Conservation (phyloP, 2,113 vertebrate species). For the Nothobranchius kuhntae region DNA sequence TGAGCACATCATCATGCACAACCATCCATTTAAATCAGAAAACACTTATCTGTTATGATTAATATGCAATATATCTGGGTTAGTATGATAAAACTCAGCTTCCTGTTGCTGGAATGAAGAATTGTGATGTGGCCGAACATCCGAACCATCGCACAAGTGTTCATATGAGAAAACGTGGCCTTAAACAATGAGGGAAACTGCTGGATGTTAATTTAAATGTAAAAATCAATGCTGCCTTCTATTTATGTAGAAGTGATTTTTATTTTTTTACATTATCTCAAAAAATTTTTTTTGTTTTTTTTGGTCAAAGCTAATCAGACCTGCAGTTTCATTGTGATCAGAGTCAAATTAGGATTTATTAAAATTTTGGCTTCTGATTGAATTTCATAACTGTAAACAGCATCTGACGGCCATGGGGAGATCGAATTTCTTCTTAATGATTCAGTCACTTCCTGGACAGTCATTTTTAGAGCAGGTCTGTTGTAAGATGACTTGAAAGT, state of each 20-base stretch:
- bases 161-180: conserved; percentile 12
- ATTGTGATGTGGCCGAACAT: not conserved
- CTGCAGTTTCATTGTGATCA: too few relatives aligned
- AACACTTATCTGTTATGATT: conserved; percentile 3
- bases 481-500: too few relatives aligned
- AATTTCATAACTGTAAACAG: not conserved
- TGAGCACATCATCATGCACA: conserved; percentile 24
- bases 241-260: too few relatives aligned
- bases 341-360: too few relatives aligned
- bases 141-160: conserved; percentile 11
- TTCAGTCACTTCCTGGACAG: not conserved
- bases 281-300: too few relatives aligned
- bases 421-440: not conserved
- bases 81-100: not conserved
- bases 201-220: not conserved
- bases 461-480: too few relatives aligned
- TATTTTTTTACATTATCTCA: too few relatives aligned
- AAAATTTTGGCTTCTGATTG: too few relatives aligned
- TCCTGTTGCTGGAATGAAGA: not conserved
- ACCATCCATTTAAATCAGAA: not conserved
- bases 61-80: conserved; percentile 29
- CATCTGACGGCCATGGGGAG: too few relatives aligned
- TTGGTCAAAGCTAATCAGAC: too few relatives aligned
- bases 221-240: too few relatives aligned
- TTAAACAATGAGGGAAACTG: not conserved